Conservation (phyloP, 2,113 vertebrate genomes). For the Ciconia stormi region DNA sequence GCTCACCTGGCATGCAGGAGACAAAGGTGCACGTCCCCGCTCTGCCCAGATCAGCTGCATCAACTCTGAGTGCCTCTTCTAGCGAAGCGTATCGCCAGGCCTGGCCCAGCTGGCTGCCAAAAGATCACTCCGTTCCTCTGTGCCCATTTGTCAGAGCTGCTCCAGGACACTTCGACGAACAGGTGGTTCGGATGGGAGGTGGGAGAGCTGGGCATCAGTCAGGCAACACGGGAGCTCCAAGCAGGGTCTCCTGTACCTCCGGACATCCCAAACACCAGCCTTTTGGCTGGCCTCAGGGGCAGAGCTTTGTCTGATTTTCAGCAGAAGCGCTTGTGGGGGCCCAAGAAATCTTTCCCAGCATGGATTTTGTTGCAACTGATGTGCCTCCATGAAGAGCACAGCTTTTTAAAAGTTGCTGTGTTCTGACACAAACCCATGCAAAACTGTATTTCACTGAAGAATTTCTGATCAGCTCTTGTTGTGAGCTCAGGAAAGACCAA, state of each 20-base stretch:
- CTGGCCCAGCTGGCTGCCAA: background rate
- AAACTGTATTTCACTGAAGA: background rate
- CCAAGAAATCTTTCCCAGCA: background rate
- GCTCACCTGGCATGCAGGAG: background rate
- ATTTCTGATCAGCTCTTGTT: background rate
- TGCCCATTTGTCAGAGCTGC: background rate
- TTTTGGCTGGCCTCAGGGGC: background rate
- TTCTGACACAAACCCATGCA: background rate
- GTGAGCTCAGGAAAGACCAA: constrained; percentile 6
- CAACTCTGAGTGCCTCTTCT: background rate
- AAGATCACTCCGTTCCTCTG: background rate
- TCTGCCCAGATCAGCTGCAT: background rate
- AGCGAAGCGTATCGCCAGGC: background rate
- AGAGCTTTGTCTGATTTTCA: background rate
- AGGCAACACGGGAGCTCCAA: background rate
- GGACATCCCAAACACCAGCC: background rate
- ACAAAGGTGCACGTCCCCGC: accelerated
- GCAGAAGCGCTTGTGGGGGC: background rate
- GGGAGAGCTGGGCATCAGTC: background rate
- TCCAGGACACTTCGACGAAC: background rate
- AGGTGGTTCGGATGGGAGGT: background rate
- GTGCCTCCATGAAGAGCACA: background rate
- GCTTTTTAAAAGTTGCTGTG: background rate
- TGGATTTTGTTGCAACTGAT: background rate
- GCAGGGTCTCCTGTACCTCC: background rate